A percentile compares a stretch with the other conserved stretches of the same genome.
Conservation (phyloP, 2,113 vertebrate species). For the Girardinichthys multiradiatus region DNA sequence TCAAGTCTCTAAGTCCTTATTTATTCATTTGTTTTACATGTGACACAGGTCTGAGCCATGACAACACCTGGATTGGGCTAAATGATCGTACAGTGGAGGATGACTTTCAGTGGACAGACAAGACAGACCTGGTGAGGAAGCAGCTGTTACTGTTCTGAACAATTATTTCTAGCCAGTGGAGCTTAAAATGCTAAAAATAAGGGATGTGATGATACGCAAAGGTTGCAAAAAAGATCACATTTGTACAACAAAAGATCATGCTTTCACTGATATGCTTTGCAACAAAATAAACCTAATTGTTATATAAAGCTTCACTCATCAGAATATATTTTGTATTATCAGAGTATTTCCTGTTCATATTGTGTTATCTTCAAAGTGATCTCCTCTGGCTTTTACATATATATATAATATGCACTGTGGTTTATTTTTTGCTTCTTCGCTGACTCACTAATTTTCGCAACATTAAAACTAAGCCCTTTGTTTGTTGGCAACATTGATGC, state of each 20-base stretch:
- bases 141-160: neutral
- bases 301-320: neutral
- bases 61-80: conserved; percentile 96
- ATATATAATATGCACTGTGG: neutral
- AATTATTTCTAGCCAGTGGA: too few relatives aligned
- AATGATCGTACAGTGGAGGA: conserved; percentile 97
- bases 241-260: neutral
- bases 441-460: too few relatives aligned
- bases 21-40: neutral
- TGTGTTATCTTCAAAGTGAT: neutral
- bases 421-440: neutral
- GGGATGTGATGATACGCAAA: neutral
- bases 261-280: neutral
- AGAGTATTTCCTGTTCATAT: too few relatives aligned
- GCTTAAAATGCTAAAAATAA: neutral
- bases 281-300: neutral
- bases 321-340: too few relatives aligned
- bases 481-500: too few relatives aligned
- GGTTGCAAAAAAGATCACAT: neutral
- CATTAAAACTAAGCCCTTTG: too few relatives aligned
- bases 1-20: rapidly evolving
- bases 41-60: conserved; percentile 87
- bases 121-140: conserved; percentile 88
- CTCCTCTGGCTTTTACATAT: neutral
- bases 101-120: conserved; percentile 98